A percentile compares a stretch with the other conserved stretches of the same genome.
phyloP scores from a whole-genome alignment of 2,888 invertebrate species.

The Lasioglossum malachurum region DNA sequence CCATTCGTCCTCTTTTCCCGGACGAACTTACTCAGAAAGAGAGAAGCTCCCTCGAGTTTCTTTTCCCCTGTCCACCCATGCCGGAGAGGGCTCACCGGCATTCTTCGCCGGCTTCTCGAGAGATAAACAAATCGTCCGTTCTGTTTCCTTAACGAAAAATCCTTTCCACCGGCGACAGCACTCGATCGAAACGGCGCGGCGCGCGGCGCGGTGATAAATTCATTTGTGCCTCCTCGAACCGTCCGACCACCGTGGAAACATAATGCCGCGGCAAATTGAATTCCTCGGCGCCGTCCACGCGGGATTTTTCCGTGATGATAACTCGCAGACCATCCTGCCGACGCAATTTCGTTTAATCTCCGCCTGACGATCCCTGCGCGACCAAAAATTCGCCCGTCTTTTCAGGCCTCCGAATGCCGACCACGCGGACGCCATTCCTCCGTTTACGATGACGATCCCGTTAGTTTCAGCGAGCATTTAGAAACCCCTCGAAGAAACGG shows the following conservation, averaged over 20 bases:
- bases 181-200: conserved; percentile 29
- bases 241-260: conserved; percentile 6
- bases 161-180: conserved; percentile 16
- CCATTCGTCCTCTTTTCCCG: conserved; percentile 6
- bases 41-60: conserved; percentile 60
- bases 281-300: conserved; percentile 2
- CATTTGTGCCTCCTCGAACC: conserved; percentile 18
- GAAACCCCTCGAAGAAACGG: background rate
- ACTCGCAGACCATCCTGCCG: background rate
- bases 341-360: conserved; percentile 13
- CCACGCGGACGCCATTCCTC: background rate
- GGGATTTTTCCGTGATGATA: conserved; percentile 11
- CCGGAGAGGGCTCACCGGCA: background rate
- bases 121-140: conserved; percentile 61
- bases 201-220: conserved; percentile 21
- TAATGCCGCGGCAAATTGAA: conserved; percentile 33
- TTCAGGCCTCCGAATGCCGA: background rate
- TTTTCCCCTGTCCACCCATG: background rate
- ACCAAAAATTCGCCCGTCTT: background rate
- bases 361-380: background rate
- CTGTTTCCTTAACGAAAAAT: conserved; percentile 56
- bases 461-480: background rate
- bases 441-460: background rate
- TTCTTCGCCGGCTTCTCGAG: conserved; percentile 57
- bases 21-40: conserved; percentile 14